These are phyloP conservation scores for Boulengeromyrus knoepffleri DNA, from an alignment of 2,113 vertebrate species.

Conservation along the genomic window DNA sequence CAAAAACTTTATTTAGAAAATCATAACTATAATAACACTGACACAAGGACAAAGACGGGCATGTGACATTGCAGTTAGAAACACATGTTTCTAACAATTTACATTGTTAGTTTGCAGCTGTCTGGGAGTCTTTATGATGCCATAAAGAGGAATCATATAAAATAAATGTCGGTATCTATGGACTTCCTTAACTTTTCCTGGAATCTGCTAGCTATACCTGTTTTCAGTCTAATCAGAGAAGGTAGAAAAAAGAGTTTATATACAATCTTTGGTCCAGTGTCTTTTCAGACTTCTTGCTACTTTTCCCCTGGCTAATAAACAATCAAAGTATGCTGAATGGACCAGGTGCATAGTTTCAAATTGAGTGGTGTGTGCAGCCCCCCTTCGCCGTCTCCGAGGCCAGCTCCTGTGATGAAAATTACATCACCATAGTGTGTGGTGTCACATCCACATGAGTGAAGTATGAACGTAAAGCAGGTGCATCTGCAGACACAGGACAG, in stretches of 20 bases:
- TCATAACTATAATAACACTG: too few relatives aligned
- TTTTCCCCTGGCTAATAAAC: background rate
- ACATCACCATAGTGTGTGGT: background rate
- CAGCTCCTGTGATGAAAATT: background rate
- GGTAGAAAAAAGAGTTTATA: background rate
- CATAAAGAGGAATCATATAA: background rate
- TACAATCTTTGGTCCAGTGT: background rate
- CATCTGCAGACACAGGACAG: background rate
- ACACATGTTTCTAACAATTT: too few relatives aligned
- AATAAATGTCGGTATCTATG: background rate
- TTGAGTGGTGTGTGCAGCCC: too few relatives aligned
- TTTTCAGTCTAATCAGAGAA: background rate
- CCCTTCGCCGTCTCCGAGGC: background rate
- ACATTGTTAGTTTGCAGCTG: too few relatives aligned
- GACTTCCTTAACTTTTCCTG: background rate
- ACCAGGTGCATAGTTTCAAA: too few relatives aligned
- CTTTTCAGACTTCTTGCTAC: background rate
- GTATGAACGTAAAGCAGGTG: background rate
- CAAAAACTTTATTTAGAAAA: too few relatives aligned
- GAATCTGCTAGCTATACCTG: background rate
- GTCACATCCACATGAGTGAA: background rate
- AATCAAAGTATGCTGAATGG: too few relatives aligned
- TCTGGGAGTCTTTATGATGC: too few relatives aligned
- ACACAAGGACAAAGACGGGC: too few relatives aligned
- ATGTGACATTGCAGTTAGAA: too few relatives aligned